Conservation (phyloP, 2,113 vertebrate genomes). For the Microcebus ravelobensis region DNA sequence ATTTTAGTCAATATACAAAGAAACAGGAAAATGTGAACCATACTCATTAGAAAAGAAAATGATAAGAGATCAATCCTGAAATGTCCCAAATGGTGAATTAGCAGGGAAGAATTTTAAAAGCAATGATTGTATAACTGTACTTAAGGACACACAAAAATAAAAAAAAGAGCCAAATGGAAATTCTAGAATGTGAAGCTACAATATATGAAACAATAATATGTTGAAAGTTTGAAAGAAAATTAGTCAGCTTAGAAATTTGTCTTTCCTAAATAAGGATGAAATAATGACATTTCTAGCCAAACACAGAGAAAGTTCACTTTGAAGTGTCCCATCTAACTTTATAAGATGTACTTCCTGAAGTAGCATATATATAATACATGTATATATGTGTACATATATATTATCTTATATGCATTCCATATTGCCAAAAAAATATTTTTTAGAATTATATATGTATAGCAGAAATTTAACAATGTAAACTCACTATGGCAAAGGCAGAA, state of each 20-base stretch:
- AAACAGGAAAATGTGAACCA: background rate
- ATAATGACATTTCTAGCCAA: background rate
- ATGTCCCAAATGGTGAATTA: background rate
- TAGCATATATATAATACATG: background rate
- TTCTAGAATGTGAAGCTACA: background rate
- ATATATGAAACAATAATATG: background rate
- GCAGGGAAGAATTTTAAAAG: background rate
- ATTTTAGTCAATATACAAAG: background rate
- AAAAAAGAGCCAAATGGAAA: background rate
- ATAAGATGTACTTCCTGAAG: background rate
- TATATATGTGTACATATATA: background rate
- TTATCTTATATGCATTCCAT: background rate
- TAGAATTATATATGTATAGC: background rate
- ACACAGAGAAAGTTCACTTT: background rate
- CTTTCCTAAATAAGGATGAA: background rate
- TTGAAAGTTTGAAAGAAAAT: conserved; percentile 11
- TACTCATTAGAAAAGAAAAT: background rate
- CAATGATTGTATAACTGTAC: background rate
- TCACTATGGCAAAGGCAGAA: background rate
- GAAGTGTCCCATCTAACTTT: background rate
- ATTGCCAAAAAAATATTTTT: background rate
- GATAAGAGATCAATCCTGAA: background rate
- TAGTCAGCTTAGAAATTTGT: background rate
- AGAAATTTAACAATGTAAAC: background rate
- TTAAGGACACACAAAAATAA: background rate